A percentile compares a stretch with the other conserved stretches of the same genome.
phyloP scores from a whole-genome alignment of 2,888 invertebrate genomes.

The Graphium colonna region DNA sequence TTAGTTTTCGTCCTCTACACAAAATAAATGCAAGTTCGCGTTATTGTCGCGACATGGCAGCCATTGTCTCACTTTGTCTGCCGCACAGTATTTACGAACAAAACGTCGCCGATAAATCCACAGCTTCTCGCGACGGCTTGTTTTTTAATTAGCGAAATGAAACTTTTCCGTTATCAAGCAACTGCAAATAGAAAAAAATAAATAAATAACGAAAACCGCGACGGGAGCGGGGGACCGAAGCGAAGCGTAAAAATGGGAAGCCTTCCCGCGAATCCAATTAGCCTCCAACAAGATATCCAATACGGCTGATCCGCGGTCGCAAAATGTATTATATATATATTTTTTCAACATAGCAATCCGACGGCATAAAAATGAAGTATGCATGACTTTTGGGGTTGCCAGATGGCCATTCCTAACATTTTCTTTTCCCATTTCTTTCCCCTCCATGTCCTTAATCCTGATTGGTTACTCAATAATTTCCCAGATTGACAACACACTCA shows the following conservation, averaged over 20 bases:
- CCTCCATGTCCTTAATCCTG: too few relatives aligned
- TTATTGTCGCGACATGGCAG: constrained; percentile 24
- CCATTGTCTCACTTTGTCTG: constrained; percentile 40
- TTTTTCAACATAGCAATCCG: not conserved
- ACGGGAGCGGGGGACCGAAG: constrained; percentile 38
- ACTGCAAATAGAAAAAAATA: too few relatives aligned
- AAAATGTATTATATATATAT: constrained; percentile 50
- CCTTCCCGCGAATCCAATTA: constrained; percentile 65
- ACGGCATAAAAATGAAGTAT: too few relatives aligned
- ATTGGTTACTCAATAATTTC: too few relatives aligned
- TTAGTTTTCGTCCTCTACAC: constrained; percentile 40
- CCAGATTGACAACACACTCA: too few relatives aligned
- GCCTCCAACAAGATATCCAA: constrained; percentile 55
- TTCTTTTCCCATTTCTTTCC: too few relatives aligned
- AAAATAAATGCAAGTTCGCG: constrained; percentile 26
- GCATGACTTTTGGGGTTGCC: too few relatives aligned
- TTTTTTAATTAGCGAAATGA: constrained; percentile 75
- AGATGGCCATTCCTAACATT: too few relatives aligned
- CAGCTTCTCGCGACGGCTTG: constrained; percentile 60
- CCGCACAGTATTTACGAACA: constrained; percentile 50
- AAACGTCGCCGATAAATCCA: constrained; percentile 59
- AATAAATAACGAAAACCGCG: constrained; percentile 30
- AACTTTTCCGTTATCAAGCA: constrained; percentile 52
- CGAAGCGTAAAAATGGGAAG: constrained; percentile 50
- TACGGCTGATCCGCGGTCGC: constrained; percentile 48